phyloP scores from a whole-genome alignment of 2,797 vertebrate species.

The Heteromormyrus szaboi region DNA sequence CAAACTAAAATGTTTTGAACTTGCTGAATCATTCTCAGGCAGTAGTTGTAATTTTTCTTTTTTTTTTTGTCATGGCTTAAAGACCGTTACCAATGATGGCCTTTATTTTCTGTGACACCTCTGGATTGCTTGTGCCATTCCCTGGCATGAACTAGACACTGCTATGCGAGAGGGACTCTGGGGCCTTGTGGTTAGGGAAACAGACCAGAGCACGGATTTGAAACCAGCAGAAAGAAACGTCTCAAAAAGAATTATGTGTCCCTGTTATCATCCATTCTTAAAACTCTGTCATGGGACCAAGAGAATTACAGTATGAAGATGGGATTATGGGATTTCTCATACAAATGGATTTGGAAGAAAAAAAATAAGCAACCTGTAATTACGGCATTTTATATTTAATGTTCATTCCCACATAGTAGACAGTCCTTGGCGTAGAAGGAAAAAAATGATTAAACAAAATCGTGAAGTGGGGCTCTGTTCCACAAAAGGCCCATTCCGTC shows the following conservation, averaged over 20 bases:
- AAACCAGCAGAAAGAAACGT: background rate
- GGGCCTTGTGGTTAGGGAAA: background rate
- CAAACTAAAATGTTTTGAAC: background rate
- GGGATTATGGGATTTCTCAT: background rate
- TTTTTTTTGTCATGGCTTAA: background rate
- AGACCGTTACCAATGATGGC: background rate
- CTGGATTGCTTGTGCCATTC: background rate
- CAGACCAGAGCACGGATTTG: background rate
- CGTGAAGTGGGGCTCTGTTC: background rate
- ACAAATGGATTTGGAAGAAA: slow-evolving; percentile 16
- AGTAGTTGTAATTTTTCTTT: background rate
- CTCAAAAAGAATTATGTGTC: background rate
- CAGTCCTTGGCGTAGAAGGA: background rate
- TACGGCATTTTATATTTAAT: slow-evolving; percentile 11
- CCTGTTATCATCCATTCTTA: background rate
- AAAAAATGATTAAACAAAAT: background rate
- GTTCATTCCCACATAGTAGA: slow-evolving; percentile 16
- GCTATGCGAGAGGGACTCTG: background rate
- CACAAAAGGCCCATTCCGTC: background rate
- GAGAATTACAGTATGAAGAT: background rate
- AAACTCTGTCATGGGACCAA: background rate
- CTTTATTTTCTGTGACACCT: background rate
- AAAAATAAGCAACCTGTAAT: slow-evolving; percentile 3
- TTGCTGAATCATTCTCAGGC: background rate
- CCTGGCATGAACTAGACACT: background rate